These are phyloP conservation scores for Enteromius afrohamiltoni DNA, from an alignment of 2,797 vertebrate species.

Conservation along the genomic window DNA sequence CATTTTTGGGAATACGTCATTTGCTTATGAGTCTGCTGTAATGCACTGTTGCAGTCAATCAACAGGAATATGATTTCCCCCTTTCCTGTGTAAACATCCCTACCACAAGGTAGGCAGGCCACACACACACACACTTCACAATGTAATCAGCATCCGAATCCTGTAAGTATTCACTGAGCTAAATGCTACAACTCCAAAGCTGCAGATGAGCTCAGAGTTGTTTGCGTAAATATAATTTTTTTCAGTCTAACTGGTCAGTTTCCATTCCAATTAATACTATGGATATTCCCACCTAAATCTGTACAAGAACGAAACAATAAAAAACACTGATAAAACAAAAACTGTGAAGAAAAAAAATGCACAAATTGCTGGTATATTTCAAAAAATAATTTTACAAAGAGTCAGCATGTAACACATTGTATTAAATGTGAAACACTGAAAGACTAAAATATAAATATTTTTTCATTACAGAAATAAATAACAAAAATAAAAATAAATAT, in stretches of 20 bases:
- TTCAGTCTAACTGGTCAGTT: neutral
- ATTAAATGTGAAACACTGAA: neutral
- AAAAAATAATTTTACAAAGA: neutral
- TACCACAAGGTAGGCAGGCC: neutral
- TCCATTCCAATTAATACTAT: neutral
- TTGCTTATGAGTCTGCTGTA: neutral
- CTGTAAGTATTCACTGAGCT: neutral
- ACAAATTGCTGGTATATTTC: neutral
- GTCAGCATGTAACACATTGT: too few relatives aligned
- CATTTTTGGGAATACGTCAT: slow-evolving; percentile 9
- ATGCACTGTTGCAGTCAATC: slow-evolving; percentile 7
- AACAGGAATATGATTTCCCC: neutral
- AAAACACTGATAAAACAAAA: too few relatives aligned
- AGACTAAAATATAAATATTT: neutral
- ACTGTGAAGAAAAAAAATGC: too few relatives aligned
- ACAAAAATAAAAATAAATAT: neutral
- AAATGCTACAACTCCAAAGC: slow-evolving; percentile 10
- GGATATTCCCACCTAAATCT: neutral
- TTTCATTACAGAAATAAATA: neutral
- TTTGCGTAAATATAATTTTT: slow-evolving; percentile 18
- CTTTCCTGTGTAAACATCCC: slow-evolving; percentile 11
- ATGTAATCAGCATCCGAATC: slow-evolving; percentile 10
- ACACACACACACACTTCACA: slow-evolving; percentile 34
- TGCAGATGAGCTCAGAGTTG: neutral
- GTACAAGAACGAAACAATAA: neutral